Evolutionary conservation across 2,888 invertebrate species (phyloP), one percentile per base, ranked within the genome.

Genomic region (Cryptocheilus praepositus): DNA sequence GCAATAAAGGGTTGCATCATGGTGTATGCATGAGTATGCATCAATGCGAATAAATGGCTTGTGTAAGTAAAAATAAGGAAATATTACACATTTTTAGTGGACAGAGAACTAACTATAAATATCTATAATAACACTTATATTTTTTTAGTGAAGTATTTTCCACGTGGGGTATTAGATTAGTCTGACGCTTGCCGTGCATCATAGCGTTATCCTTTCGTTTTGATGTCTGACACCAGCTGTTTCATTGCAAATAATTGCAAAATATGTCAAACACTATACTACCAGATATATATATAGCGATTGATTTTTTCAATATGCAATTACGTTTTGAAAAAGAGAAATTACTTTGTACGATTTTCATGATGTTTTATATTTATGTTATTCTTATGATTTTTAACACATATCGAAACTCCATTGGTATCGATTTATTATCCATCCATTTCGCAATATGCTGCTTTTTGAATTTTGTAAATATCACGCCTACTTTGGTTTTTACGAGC

Each of bases 381-480:
- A 43, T 67, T 67, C 49, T 18, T 67, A 67, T 63, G 58, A 67
- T 67, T 68, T 63, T 64, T 15, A 67, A 67, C 54, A 57, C 59
- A 55, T 63, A 62, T 18, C 44, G 55, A 66, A 70, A 63, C 54
- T 44, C 55, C 11, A 70, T 56, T 66, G 18, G 61, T 4, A n/a
- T 66, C 28, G 45, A 4, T 57, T 66, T 66, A 66, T 66, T 61
- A 61, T 56, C 58, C 64, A 5, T 65, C 54, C 43, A 55, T 64
- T 61, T 57, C 61, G 13, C 44, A 69, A 61, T 69, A 69, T 46
- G 62, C 62, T 59, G 70, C 66, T 22, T 53, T 22, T 53, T 25
- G 13, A 49, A 49, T 49, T 49, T 49, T 49, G 16, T 49, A 5
- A 49, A 49, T 49, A 49, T 49, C 49, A 49, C 13, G 2, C 22